Evolutionary conservation across 2,113 vertebrate genomes (phyloP), one percentile per base, ranked within the genome.

Genomic region (Corynorhinus townsendii): DNA sequence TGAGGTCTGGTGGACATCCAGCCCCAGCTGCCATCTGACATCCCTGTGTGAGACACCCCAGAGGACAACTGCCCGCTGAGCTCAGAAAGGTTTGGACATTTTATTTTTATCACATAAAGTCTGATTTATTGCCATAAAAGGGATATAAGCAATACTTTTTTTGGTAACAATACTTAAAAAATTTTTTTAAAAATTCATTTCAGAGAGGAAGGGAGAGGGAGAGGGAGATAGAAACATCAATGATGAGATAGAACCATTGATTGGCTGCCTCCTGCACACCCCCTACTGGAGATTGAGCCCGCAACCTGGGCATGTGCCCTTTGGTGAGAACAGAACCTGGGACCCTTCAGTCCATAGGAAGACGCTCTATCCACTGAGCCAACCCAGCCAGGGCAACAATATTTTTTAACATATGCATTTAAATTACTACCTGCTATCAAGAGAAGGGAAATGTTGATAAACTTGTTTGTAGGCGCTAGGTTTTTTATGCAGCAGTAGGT

Each of bases 351-450:
- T 59, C 24, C 8, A 0, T 56, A 56, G 54, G 54, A 8, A 22
- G 54, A 56, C 8, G 24, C 56, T 59, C 24, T 59, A 59, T 59
- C 56, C 24, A 59, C 22, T 59, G 56, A 59, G 56, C 56, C 56
- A 59, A 59, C 11, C 56, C 22, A 59, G 56, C 56, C 24, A 59
- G 10, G 22, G 22, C 56, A 59, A 59, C 56, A 59, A 59, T 59
- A 11, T 24, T 43, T 40, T 86, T 96, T 30, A 92, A 83, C 19
- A 54, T 54, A 83, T 6, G 5, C 24, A 45, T 91, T 77, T 77
- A 93, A 66, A 87, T 30, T 54, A 35, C 62, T 71, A 76, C 69
- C 20, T 77, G 28, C 35, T 71, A n/a, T 71, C 62, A 38, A 47
- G 38, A 88, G 35, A 56, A 35, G 68, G 68, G 28, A 47, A 47